A percentile compares a stretch with the other conserved stretches of the same genome.
These are phyloP conservation scores for Callaeas wilsoni DNA, from an alignment of 2,113 vertebrate genomes.

Conservation along the genomic window DNA sequence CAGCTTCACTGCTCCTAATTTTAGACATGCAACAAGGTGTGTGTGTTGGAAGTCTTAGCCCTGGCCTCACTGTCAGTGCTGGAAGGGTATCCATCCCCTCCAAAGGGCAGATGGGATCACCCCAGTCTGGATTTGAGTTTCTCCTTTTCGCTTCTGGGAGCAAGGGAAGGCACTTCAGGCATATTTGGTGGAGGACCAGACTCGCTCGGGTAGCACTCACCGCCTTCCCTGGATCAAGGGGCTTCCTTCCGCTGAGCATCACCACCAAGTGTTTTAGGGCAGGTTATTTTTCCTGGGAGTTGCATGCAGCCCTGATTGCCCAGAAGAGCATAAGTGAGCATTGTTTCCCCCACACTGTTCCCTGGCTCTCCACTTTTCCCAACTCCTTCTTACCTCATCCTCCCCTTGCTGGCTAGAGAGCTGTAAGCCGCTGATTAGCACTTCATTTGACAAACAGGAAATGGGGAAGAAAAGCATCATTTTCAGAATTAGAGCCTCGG, in stretches of 20 bases:
- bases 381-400: slow-evolving; percentile 62
- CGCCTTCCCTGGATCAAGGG: background rate
- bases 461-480: slow-evolving; percentile 67
- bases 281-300: slow-evolving; percentile 47
- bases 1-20: background rate
- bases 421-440: slow-evolving; percentile 65
- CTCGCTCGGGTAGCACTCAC: background rate
- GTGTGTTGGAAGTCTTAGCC: background rate
- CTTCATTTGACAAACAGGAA: slow-evolving; percentile 75
- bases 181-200: background rate
- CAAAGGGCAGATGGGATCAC: background rate
- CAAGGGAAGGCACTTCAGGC: background rate
- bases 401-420: slow-evolving; percentile 49
- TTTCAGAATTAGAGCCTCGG: slow-evolving; percentile 61
- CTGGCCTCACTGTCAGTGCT: background rate
- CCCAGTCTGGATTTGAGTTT: background rate
- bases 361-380: slow-evolving; percentile 50
- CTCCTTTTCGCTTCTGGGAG: background rate
- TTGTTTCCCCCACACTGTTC: slow-evolving; percentile 53
- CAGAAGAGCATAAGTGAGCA: slow-evolving; percentile 58
- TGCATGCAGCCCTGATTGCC: background rate
- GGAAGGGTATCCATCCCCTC: background rate
- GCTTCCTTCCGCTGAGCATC: background rate
- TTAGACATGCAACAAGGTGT: background rate
- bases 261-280: background rate